Percentiles rank a stretch among this genome's conserved stretches.
phyloP scores from a whole-genome alignment of 2,888 invertebrate genomes.

The Protophormia terraenovae region DNA sequence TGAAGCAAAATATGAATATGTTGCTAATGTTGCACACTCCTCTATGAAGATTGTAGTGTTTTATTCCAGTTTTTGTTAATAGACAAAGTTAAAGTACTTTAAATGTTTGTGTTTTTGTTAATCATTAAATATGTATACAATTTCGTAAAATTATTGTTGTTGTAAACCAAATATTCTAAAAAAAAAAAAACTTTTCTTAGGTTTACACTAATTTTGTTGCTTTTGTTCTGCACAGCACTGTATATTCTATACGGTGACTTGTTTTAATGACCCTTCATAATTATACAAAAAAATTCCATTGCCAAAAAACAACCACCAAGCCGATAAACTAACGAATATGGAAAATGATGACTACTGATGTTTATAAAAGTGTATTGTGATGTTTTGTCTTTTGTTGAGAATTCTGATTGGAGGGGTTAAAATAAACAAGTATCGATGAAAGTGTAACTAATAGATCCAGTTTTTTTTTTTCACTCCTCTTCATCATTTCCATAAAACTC shows the following conservation, averaged over 20 bases:
- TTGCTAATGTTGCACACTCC: too few species aligned
- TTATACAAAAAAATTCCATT: conserved; percentile 41
- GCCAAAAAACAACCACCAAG: conserved; percentile 24
- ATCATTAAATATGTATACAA: too few species aligned
- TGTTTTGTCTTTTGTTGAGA: not conserved
- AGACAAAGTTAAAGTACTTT: too few species aligned
- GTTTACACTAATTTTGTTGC: too few species aligned
- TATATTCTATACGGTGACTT: conserved; percentile 55
- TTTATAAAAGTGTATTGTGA: conserved; percentile 16
- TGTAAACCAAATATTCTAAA: too few species aligned
- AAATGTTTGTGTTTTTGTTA: too few species aligned
- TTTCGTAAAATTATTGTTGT: too few species aligned
- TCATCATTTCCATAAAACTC: not conserved
- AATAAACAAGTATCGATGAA: conserved; percentile 37
- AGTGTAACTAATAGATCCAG: conserved; percentile 56
- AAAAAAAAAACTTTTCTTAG: too few species aligned
- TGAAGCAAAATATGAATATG: too few species aligned
- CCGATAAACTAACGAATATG: not conserved
- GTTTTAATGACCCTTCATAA: conserved; percentile 65
- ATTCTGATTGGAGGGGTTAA: not conserved
- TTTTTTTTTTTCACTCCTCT: not conserved
- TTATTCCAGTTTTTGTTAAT: too few species aligned
- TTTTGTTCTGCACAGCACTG: too few species aligned
- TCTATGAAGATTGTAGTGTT: too few species aligned
- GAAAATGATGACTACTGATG: not conserved